These are phyloP conservation scores for Furcifer pardalis DNA, from an alignment of 2,797 vertebrate genomes.

Conservation along the genomic window DNA sequence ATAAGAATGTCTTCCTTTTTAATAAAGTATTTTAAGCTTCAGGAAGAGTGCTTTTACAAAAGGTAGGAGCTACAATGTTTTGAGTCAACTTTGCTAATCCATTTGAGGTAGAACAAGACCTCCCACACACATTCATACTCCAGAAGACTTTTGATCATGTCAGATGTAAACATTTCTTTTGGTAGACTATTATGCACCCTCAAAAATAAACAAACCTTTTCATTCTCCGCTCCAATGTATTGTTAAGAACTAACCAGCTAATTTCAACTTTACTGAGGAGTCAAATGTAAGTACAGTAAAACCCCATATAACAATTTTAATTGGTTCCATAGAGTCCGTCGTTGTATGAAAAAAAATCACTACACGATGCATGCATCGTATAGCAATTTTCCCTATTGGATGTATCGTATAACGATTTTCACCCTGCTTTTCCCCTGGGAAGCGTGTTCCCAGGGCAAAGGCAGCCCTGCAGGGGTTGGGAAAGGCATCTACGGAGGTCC, in stretches of 20 bases:
- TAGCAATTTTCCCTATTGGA: no score
- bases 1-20: slow-evolving; percentile 46
- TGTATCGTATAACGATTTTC: no score
- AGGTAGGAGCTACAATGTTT: slow-evolving; percentile 62
- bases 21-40: slow-evolving; percentile 61
- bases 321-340: no score
- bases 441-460: no score
- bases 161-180: slow-evolving; percentile 63
- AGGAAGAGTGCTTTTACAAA: slow-evolving; percentile 69
- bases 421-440: no score
- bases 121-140: slow-evolving; percentile 53
- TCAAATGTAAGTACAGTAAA: slow-evolving; percentile 47
- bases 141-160: slow-evolving; percentile 60
- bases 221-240: not conserved
- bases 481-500: no score
- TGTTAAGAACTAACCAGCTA: slow-evolving; percentile 40
- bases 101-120: slow-evolving; percentile 62
- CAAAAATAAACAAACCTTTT: slow-evolving; percentile 55
- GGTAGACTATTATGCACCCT: slow-evolving; percentile 43
- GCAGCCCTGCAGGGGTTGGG: no score
- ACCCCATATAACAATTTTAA: no score
- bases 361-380: no score
- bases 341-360: no score
- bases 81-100: slow-evolving; percentile 64
- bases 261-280: slow-evolving; percentile 37